Base-by-base conservation (phyloP, 2,113 vertebrate species). In the Hystrix cristata region DNA sequence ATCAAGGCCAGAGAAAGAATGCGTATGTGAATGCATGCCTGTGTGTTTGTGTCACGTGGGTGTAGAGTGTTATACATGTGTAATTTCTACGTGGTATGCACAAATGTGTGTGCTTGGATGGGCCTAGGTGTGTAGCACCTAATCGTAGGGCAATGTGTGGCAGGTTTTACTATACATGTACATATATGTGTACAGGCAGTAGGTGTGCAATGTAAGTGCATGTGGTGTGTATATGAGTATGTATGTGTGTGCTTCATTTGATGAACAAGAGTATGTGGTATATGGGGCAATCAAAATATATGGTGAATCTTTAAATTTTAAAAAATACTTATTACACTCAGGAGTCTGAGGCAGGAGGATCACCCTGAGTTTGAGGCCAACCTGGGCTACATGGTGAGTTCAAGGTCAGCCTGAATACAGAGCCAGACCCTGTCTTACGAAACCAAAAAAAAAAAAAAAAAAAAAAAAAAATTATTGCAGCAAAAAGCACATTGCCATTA, bases 181-280 rank as follows among this genome's bases (percentile, higher is more conserved):
- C 12, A 5, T 38, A 53, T 19, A 7, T 34, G 21, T 60, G 12
- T 46, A 7, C 7, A 13, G 14, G 5, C 13, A 0, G 1, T 59
- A 25, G 67, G 18, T 82, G 21, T 57, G 3, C 9, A 31, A 7
- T 76, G 7, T 59, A 21, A 34, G 2, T 57, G 21, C 16, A 25
- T 25, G 14, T 46, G 25, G 14, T 8, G 1, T 46, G 5, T 59
- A 4, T 76, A 43, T 76, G 48, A 3, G 29, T 34, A 5, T 90
- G 9, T 67, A 12, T 46, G 12, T 38, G 65, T 92, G 27, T 27
- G 51, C 1, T 48, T 59, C 80, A 16, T 78, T 29, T 78, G 74
- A 12, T 78, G 51, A 78, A 51, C 13, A 8, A 51, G 25, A 51
- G 5, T 51, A 51, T 31, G 46, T 16, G 46, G 46, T 16, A 15